Evolutionary conservation across 2,888 invertebrate species (phyloP), one percentile per base, ranked within the genome.

Genomic region (Calephelis perditalis): DNA sequence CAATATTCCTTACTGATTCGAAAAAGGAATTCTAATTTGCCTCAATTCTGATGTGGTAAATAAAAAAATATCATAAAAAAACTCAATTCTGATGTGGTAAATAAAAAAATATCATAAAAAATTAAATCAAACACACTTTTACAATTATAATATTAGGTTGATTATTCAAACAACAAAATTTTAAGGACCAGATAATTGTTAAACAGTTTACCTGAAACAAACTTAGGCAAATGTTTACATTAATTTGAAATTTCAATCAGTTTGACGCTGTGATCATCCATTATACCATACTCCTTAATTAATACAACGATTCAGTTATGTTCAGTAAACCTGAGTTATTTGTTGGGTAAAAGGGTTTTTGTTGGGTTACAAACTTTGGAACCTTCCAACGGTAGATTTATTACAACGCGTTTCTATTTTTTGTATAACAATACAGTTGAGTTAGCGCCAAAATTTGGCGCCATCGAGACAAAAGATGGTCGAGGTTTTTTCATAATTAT

Each of bases 231-330:
- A 68, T 68, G 69, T 70, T 67, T 63, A 56, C 62, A 55, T 63
- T 63, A 67, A 70, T 67, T 69, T 68, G 68, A 68, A 70, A 67
- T 69, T 68, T 70, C 70, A 68, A 70, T 70, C 68, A 66, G 62
- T 62, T 62, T 59, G 60, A 61, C 62, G 58, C 64, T 45, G 58
- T 57, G 69, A 67, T 63, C 64, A 61, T 69, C 63, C 59, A 65
- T 67, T 65, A n/a, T n/a, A n/a, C n/a, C n/a, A n/a, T n/a, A 66
- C 64, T 68, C 69, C 69, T 68, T 69, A 70, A 69, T 70, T 68
- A 69, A 69, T 64, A 67, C 68, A 65, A 65, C 67, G 64, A 63
- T 67, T 62, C 61, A 63, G 64, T 63, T 68, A 60, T 63, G 54
- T 61, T 46, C 54, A 60, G 60, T 63, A 62, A 64, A 67, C 66